Base-by-base conservation (phyloP, 2,797 vertebrate genomes). In the Scyliorhinus canicula region DNA sequence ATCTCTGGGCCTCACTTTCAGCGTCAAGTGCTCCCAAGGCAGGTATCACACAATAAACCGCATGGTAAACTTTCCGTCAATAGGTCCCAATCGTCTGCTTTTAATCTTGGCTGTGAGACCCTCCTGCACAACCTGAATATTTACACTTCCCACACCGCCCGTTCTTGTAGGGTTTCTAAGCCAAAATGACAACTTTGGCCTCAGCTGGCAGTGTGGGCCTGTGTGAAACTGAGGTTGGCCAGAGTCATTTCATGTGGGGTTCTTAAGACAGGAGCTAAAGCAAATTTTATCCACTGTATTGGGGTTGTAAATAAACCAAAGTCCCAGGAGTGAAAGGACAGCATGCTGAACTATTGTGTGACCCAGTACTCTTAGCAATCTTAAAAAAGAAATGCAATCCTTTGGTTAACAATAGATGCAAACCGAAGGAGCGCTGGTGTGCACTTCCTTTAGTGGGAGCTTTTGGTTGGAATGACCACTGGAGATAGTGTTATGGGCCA, bases 161-260 rank as follows among this genome's bases (percentile, higher is more conserved):
- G 24, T 91, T 44, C 88, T 63, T 63, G 19, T 40, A 44, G 40
- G 21, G 21, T 91, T 60, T 91, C 57, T 40, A 40, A 60, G 88
- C 19, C 57, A 91, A 35, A 91, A 40, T 63, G 57, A 16, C 57
- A 63, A 91, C 9, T 9, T 91, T 91, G 57, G 88, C 44, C 35
- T 91, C 88, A 91, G 60, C 60, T 63, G 60, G 88, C 60, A 57
- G 57, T 63, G 57, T 63, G 88, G 88, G 57, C 57, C 88, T 63
- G 6, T 63, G 88, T 19, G 3, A n/a, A 19, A 40, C 40, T 91
- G 88, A 91, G 57, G 5, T 35, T 65, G 57, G 57, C 57, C n/a
- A 40, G 88, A 40, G 19, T 63, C 88, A 91, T 91, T 63, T 91
- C n/a, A 40, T 63, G 50, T 60, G 4, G 88, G 8, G 26, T 19